Evolutionary conservation across 2,797 vertebrate genomes (phyloP).

Genomic region (Ispidina picta): DNA sequence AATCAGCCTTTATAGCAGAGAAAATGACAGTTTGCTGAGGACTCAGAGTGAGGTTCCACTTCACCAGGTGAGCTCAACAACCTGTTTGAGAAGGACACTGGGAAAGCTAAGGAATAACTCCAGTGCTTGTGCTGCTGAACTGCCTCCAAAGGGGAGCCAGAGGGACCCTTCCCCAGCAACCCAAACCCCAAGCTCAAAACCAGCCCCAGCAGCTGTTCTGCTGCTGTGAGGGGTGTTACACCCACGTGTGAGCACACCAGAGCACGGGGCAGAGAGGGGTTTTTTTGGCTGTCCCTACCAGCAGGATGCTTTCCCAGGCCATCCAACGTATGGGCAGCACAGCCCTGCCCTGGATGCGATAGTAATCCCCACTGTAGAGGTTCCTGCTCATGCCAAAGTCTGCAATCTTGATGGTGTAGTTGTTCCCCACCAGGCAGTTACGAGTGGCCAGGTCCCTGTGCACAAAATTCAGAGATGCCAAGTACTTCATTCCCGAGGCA

Average conservation of each 20-base stretch:
- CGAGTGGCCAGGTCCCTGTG: slow-evolving; percentile 96
- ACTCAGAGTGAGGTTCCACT: neutral
- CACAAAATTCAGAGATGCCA: slow-evolving; percentile 96
- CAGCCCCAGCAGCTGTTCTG: neutral
- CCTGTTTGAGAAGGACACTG: neutral
- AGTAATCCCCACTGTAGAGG: slow-evolving; percentile 97
- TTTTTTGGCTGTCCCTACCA: slow-evolving; percentile 76
- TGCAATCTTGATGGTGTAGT: slow-evolving; percentile 97
- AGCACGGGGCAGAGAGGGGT: neutral
- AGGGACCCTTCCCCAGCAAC: neutral
- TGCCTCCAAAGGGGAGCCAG: neutral
- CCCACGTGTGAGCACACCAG: neutral
- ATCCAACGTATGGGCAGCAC: slow-evolving; percentile 99
- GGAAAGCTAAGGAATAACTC: neutral
- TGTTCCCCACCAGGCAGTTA: slow-evolving; percentile 96
- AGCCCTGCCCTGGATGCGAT: slow-evolving; percentile 95
- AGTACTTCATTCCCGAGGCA: slow-evolving; percentile 97
- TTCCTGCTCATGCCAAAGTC: slow-evolving; percentile 99
- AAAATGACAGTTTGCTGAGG: neutral
- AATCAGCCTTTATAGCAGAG: neutral
- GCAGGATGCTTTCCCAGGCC: slow-evolving; percentile 98
- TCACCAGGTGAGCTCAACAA: neutral
- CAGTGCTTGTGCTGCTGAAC: neutral
- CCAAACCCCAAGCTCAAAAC: neutral
- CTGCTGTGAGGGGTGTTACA: neutral